These are phyloP conservation scores for Ailurus styani DNA, from an alignment of 2,113 vertebrate genomes.

Conservation along the genomic window DNA sequence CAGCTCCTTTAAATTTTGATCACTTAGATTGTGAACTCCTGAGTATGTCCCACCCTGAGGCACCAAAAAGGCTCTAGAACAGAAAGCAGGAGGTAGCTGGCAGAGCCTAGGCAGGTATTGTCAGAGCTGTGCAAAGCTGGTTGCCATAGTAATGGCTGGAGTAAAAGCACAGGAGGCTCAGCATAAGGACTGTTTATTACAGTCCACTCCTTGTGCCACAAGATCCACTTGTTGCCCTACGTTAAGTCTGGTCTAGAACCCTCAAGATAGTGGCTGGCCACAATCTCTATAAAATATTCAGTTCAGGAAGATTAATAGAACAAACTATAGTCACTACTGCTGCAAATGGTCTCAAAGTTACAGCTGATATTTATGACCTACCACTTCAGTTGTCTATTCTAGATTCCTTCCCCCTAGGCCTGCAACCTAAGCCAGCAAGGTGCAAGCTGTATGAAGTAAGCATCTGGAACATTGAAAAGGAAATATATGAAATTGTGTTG, in stretches of 20 bases:
- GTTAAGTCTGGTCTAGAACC: neutral
- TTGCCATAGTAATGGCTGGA: neutral
- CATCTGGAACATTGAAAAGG: neutral
- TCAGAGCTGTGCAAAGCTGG: neutral
- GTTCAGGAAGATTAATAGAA: neutral
- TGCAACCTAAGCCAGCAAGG: neutral
- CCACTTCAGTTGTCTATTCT: neutral
- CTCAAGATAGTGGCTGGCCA: neutral
- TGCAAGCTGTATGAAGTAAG: neutral
- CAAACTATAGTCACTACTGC: neutral
- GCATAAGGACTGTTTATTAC: neutral
- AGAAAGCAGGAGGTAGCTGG: neutral
- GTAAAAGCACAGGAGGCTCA: neutral
- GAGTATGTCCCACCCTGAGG: neutral
- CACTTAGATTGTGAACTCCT: neutral
- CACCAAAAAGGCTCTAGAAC: neutral
- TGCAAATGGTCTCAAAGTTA: neutral
- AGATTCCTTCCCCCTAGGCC: neutral
- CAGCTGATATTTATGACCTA: neutral
- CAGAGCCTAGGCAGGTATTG: neutral
- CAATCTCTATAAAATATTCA: neutral
- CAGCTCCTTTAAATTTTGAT: neutral
- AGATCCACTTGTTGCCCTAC: neutral
- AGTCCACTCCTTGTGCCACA: neutral
- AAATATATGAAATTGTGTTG: neutral